Conservation (phyloP, 2,797 vertebrate species). For the Periparus ater region DNA sequence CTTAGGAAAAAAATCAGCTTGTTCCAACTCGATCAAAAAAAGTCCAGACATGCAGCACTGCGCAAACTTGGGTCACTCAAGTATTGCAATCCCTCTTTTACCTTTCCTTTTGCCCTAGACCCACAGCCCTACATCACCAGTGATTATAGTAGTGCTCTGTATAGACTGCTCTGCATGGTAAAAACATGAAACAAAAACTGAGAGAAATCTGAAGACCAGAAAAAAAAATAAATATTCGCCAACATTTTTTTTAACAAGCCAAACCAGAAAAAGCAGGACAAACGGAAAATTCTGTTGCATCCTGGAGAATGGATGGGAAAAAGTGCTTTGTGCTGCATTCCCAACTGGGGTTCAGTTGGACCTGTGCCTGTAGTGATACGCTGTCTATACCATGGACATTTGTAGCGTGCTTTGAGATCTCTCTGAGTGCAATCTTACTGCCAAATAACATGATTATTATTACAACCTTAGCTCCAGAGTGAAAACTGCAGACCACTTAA, state of each 20-base stretch:
- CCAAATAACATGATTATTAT: conserved; percentile 12
- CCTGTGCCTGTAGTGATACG: not conserved
- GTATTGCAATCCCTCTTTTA: not conserved
- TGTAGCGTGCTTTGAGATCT: not conserved
- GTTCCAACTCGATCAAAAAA: not conserved
- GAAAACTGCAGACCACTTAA: not conserved
- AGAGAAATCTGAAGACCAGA: not conserved
- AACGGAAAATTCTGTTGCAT: not conserved
- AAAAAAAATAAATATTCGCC: not conserved
- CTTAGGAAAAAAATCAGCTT: not conserved
- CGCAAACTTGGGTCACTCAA: not conserved
- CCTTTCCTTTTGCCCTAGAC: not conserved
- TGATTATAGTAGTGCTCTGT: not conserved
- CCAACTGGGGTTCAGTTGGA: not conserved
- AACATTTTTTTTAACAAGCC: not conserved
- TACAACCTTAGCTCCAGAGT: not conserved
- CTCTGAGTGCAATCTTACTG: not conserved
- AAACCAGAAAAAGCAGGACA: not conserved
- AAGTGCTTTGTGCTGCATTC: not conserved
- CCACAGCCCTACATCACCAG: not conserved
- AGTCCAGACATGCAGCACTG: not conserved
- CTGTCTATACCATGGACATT: not conserved
- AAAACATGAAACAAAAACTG: not conserved
- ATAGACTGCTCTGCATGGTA: not conserved
- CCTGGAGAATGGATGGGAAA: not conserved